phyloP scores from a whole-genome alignment of 2,113 vertebrate genomes.

The Gallinago jamesoni region DNA sequence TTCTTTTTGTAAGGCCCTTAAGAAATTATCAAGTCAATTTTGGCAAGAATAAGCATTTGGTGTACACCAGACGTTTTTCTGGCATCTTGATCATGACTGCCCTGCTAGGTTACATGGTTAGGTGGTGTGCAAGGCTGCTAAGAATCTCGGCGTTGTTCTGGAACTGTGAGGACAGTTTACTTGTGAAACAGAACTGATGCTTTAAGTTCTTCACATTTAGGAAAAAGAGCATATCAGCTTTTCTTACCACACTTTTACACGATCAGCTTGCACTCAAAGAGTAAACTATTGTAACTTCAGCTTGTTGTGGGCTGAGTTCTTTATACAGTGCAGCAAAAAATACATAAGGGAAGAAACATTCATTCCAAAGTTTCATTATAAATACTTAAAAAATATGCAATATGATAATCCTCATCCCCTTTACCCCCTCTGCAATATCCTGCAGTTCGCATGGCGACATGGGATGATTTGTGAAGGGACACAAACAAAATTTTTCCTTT shows the following conservation, averaged over 20 bases:
- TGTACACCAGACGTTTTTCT: background rate
- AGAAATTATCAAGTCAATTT: background rate
- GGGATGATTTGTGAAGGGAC: background rate
- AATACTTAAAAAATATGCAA: background rate
- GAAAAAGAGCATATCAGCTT: constrained; percentile 32
- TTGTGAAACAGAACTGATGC: constrained; percentile 14
- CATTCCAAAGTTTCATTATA: background rate
- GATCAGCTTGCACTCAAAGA: background rate
- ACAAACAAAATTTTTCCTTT: background rate
- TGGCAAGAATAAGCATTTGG: background rate
- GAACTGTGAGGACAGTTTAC: background rate
- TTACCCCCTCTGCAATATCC: background rate
- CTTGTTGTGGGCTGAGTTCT: background rate
- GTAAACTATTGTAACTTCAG: background rate
- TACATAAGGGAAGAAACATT: background rate
- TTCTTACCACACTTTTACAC: constrained; percentile 14
- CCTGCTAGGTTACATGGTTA: background rate
- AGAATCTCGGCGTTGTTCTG: background rate
- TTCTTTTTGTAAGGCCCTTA: background rate
- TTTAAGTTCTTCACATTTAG: constrained; percentile 42
- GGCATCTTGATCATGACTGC: background rate
- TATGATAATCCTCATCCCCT: background rate
- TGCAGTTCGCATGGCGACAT: background rate
- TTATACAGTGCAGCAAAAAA: background rate
- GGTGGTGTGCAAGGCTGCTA: background rate